These are phyloP conservation scores for Hydrochoerus hydrochaeris DNA, from an alignment of 2,113 vertebrate species.

Conservation along the genomic window DNA sequence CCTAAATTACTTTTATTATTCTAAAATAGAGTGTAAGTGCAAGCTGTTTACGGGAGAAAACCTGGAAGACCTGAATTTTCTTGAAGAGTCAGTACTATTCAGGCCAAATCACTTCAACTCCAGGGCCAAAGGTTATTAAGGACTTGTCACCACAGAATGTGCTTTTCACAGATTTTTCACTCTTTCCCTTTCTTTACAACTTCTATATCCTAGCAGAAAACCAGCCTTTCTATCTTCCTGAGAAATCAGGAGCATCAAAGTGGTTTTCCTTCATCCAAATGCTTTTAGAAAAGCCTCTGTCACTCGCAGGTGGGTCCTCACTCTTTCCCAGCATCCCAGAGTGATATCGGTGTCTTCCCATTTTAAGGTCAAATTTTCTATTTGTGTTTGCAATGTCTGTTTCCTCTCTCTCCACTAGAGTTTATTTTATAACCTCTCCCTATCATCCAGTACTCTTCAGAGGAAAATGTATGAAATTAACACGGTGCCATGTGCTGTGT, in stretches of 20 bases:
- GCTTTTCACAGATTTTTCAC: accelerated
- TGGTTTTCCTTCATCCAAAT: not conserved
- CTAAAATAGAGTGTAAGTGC: not conserved
- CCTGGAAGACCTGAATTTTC: not conserved
- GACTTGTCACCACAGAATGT: not conserved
- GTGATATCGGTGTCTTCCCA: accelerated
- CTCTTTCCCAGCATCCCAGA: too few relatives aligned
- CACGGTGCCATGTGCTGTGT: not conserved
- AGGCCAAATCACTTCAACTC: too few relatives aligned
- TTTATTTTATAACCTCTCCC: not conserved
- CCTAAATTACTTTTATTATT: not conserved
- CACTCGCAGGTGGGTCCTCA: not conserved
- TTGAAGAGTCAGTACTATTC: not conserved
- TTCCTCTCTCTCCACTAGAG: not conserved
- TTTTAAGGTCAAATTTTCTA: not conserved
- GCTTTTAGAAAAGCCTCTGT: not conserved
- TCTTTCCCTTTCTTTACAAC: not conserved
- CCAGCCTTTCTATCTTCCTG: not conserved
- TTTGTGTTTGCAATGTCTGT: not conserved
- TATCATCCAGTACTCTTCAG: not conserved
- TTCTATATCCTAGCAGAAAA: not conserved
- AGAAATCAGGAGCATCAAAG: not conserved
- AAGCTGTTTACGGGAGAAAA: not conserved
- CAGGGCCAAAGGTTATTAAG: not conserved
- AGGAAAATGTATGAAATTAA: not conserved